phyloP scores from a whole-genome alignment of 2,113 vertebrate genomes.

The Coregonus clupeaformis region DNA sequence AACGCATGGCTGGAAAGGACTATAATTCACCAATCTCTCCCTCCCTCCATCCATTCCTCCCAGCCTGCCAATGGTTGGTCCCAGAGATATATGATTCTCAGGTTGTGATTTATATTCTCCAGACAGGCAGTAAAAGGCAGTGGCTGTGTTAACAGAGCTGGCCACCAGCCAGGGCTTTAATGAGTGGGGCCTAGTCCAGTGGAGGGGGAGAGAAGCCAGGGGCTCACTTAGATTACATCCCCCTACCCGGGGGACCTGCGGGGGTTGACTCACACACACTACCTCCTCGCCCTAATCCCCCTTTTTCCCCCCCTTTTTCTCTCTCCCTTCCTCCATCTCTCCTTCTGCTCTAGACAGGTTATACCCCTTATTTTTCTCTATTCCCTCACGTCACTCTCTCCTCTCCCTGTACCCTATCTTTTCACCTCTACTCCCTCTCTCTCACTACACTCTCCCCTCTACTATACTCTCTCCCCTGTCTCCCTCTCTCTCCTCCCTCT shows the following conservation, averaged over 20 bases:
- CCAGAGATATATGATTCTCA: constrained; percentile 96
- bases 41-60: constrained; percentile 43
- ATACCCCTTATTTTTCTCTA: constrained; percentile 10
- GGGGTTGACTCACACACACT: constrained; percentile 71
- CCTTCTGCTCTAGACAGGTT: not conserved
- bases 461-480: constrained; percentile 38
- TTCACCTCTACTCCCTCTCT: constrained; percentile 6
- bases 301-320: not conserved
- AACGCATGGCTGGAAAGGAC: constrained; percentile 78
- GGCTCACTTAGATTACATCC: constrained; percentile 77
- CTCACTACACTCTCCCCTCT: constrained; percentile 14
- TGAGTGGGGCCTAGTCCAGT: constrained; percentile 96
- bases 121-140: constrained; percentile 92
- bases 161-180: constrained; percentile 97
- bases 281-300: not conserved
- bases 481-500: constrained; percentile 38
- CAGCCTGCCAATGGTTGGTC: constrained; percentile 77
- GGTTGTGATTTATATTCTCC: constrained; percentile 98
- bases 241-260: constrained; percentile 72
- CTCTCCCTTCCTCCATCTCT: not conserved
- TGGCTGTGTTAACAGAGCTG: constrained; percentile 97
- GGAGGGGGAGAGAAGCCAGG: constrained; percentile 83
- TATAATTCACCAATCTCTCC: constrained; percentile 79
- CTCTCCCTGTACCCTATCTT: constrained; percentile 18
- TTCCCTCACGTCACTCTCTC: constrained; percentile 14